A percentile compares a stretch with the other conserved stretches of the same genome.
These are phyloP conservation scores for Caenorhabditis briggsae DNA, from an alignment of 1,140 invertebrate species.

Conservation along the genomic window DNA sequence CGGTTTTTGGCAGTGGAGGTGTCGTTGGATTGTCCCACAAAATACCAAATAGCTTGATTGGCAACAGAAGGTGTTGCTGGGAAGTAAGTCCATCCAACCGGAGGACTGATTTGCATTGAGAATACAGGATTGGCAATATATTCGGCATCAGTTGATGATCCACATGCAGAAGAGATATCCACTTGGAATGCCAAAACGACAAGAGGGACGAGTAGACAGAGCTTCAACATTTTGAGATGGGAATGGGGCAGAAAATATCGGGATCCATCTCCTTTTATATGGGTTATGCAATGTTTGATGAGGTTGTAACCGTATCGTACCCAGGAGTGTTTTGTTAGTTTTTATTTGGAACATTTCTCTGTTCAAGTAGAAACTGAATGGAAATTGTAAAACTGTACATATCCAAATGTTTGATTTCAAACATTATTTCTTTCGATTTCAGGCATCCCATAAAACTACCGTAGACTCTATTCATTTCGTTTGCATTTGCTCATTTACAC, in stretches of 20 bases:
- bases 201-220: conserved; percentile 3
- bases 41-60: conserved; percentile 49
- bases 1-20: conserved; percentile 18
- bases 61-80: conserved; percentile 37
- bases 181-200: background rate
- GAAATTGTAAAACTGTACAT: conserved; percentile 8
- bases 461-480: background rate
- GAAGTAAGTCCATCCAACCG: conserved; percentile 54
- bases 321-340: conserved; percentile 48
- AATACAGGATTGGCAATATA: conserved; percentile 50
- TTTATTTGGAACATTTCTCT: conserved; percentile 6
- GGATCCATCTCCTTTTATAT: background rate
- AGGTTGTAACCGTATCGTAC: conserved; percentile 46
- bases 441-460: background rate
- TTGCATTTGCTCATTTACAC: conserved; percentile 1
- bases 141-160: conserved; percentile 26
- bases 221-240: conserved; percentile 24
- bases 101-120: conserved; percentile 55
- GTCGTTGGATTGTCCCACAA: conserved; percentile 57
- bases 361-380: background rate
- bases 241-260: background rate
- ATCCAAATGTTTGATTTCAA: conserved; percentile 12
- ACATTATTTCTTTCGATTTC: background rate
- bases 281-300: background rate
- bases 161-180: background rate